Evolutionary conservation across 2,797 vertebrate genomes (phyloP).

Genomic region (Acomys russatus): DNA sequence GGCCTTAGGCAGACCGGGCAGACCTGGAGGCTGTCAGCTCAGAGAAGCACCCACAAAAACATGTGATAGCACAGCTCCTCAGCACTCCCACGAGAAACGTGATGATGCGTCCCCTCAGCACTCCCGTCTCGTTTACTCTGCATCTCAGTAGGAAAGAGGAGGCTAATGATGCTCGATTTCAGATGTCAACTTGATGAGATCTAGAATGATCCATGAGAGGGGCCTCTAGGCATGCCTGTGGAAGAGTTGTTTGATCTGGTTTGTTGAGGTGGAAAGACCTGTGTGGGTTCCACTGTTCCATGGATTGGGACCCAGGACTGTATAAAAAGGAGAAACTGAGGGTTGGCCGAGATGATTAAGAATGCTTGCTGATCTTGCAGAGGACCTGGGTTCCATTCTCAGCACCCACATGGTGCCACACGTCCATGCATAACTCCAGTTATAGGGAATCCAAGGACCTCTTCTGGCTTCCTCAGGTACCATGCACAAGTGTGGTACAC

Average conservation of each 20-base stretch:
- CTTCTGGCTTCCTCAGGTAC: not conserved
- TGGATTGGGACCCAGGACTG: not conserved
- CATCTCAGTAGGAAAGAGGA: not conserved
- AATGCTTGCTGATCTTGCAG: not conserved
- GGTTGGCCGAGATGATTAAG: not conserved
- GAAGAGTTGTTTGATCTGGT: not conserved
- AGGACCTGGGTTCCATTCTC: not conserved
- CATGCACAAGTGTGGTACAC: not conserved
- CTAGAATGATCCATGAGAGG: not conserved
- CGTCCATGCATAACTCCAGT: not conserved
- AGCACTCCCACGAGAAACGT: too few relatives aligned
- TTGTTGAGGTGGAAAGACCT: not conserved
- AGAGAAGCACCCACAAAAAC: not conserved
- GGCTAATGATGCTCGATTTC: not conserved
- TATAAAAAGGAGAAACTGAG: not conserved
- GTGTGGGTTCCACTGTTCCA: not conserved
- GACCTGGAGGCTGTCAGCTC: not conserved
- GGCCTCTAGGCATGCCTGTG: too few relatives aligned
- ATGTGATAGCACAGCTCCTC: too few relatives aligned
- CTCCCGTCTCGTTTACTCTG: not conserved
- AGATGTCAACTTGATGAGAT: not conserved
- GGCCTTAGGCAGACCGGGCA: not conserved
- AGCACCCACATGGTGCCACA: not conserved
- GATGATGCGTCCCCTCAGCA: too few relatives aligned
- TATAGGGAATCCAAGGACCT: not conserved